Base-by-base conservation (phyloP, 2,797 vertebrate genomes). In the Echiichthys vipera region DNA sequence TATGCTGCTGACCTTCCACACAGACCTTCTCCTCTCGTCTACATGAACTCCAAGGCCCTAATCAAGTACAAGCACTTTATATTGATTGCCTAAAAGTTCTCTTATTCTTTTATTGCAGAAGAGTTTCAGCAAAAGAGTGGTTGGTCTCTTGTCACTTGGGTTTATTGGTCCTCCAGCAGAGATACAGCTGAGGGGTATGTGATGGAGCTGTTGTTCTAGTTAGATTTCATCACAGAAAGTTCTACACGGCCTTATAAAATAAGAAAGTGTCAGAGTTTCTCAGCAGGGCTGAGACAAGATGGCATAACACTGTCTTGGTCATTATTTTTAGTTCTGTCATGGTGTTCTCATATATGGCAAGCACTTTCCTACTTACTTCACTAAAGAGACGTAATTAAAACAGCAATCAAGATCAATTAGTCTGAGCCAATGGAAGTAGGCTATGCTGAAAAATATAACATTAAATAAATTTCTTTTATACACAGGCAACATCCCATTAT, bases 51-150 rank as follows among this genome's bases (percentile, higher is more conserved):
- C 43, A 12, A 42, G 55, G 65, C 71, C 69, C 42, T 72, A 83
- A 88, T 87, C 71, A 73, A 66, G 71, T 34, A 49, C 65, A 64
- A 74, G 68, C 53, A 63, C 78, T 68, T 83, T 49, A 65, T 70
- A 83, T 82, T 70, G 78, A 84, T 91, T 78, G 71, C 58, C 34
- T 76, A 65, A 80, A 84, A 83, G 51, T 77, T 81, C 29, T 77
- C 9, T 57, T 70, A 34, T 71, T 59, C 17, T 80, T 83, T 81
- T 75, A 76, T 73, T 75, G 65, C 71, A 55, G 22, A n/a, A 45
- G 20, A 57, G 45, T 70, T 80, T 71, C 53, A 66, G 56, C 18
- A 12, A 65, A 56, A 70, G 27, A 55, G 54, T 77, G 45, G 62
- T 45, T 37, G 56, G 62, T 43, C 63, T 79, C 64, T 73, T 80